Evolutionary conservation across 2,113 vertebrate species (phyloP), one percentile per base, ranked within the genome.

Genomic region (Myotis brandtii): DNA sequence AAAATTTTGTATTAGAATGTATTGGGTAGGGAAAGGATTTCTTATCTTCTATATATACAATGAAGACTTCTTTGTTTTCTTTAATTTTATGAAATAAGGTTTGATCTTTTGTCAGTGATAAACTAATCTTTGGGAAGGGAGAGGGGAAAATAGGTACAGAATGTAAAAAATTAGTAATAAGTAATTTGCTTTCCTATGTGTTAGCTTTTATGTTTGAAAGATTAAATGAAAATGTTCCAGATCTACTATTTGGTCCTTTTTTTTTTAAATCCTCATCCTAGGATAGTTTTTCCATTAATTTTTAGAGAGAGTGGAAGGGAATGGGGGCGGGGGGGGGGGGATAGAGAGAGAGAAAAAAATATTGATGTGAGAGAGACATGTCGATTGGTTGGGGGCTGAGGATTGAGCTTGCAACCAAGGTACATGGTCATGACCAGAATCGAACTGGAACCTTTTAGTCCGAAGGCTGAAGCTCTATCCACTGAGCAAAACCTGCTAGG

Each of bases 191-290:
- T 95, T 96, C 37, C 27, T 95, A 1, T 62, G 1, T 86, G 30
- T 97, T 95, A 94, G n/a, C 21, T 83, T 82, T 37, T 76, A 59
- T 93, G 43, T 56, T 95, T 96, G 62, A 59, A 95, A 95, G 83
- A 83, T 79, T 92, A 67, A 86, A 95, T 91, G 80, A 30, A 81
- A 56, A 73, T 92, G 25, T 90, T 96, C 11, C 40, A 73, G 5
- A 62, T 70, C 91, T 92, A 25, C 72, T 84, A 18, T 79, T 93
- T 95, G 9, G 21, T 59, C 21, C 21, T 59, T 25, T 56, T 56
- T 23, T 23, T 3, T 7, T 7, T 8, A 56, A 56, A 56, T 59
- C 56, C 21, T 25, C 56, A 25, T 10, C 56, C 56, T 59, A 25
- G 21, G 2, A 59, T 59, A 59, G 56, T 59, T 59, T 59, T 59